A percentile compares a stretch with the other conserved stretches of the same genome.
Conservation (phyloP, 2,797 vertebrate species). For the Phalanger gymnotis region DNA sequence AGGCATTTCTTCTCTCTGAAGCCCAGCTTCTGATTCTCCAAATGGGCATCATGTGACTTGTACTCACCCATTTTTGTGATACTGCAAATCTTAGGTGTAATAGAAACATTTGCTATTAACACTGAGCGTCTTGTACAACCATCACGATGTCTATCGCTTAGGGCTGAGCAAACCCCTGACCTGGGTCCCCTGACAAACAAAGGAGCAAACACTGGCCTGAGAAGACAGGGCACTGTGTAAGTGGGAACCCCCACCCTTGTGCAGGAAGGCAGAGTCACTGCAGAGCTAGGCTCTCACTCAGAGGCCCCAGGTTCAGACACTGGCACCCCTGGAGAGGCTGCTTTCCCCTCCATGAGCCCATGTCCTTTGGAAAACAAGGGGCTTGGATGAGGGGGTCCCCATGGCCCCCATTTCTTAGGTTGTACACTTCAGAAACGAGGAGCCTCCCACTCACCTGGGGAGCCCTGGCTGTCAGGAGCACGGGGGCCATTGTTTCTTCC, state of each 20-base stretch:
- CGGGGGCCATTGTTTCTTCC: not conserved
- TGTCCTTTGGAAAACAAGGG: not conserved
- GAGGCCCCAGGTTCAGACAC: too few species aligned
- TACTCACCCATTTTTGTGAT: not conserved
- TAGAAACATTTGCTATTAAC: not conserved
- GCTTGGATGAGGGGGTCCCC: not conserved
- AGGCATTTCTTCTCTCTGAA: not conserved
- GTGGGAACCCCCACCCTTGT: too few species aligned
- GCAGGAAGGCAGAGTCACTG: too few species aligned
- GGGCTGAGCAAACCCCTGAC: not conserved
- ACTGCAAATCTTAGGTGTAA: not conserved
- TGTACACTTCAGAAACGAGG: not conserved
- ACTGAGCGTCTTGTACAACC: too few species aligned
- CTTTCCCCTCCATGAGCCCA: not conserved
- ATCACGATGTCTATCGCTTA: rapidly evolving
- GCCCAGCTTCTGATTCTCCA: not conserved
- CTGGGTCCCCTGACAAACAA: not conserved
- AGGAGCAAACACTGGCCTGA: too few species aligned
- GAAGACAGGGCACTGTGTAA: too few species aligned
- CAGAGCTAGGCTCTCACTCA: too few species aligned
- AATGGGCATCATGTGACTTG: not conserved
- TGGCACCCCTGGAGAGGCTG: not conserved
- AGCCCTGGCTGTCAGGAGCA: not conserved
- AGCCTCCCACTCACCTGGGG: not conserved
- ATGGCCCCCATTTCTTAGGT: not conserved